Conservation (phyloP, 2,113 vertebrate genomes). For the Apeltes quadracus region DNA sequence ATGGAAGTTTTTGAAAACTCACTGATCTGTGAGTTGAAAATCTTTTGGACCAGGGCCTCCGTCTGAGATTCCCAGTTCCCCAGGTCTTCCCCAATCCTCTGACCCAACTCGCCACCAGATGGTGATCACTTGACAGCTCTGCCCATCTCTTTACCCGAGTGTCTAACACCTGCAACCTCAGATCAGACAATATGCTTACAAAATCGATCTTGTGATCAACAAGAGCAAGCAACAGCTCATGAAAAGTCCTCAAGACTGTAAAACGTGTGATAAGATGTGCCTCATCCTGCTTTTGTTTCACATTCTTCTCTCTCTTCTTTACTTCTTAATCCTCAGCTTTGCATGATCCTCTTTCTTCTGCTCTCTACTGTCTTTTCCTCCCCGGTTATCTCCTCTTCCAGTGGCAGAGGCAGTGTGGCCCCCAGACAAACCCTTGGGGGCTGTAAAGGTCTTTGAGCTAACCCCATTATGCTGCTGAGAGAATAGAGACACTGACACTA, state of each 20-base stretch:
- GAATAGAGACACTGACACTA: constrained; percentile 67
- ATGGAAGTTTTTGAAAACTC: too few species aligned
- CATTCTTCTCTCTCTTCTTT: neutral
- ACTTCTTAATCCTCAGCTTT: neutral
- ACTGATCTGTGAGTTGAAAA: too few species aligned
- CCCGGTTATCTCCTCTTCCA: constrained; percentile 24
- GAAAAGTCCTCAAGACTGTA: neutral
- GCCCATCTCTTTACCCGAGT: too few species aligned
- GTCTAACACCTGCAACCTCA: too few species aligned
- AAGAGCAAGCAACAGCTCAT: neutral
- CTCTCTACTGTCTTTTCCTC: constrained; percentile 59
- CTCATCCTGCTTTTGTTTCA: neutral
- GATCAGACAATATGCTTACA: too few species aligned
- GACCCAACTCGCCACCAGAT: too few species aligned
- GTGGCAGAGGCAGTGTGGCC: constrained; percentile 16
- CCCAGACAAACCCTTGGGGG: constrained; percentile 38
- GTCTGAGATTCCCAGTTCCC: too few species aligned
- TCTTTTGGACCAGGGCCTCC: too few species aligned
- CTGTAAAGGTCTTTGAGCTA: constrained; percentile 55
- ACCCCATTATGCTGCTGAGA: constrained; percentile 55
- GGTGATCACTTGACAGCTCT: too few species aligned
- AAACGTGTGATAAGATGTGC: neutral
- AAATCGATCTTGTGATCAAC: too few species aligned
- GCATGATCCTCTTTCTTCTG: constrained; percentile 44
- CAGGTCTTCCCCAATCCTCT: too few species aligned